Base-by-base conservation (phyloP, 2,797 vertebrate genomes). In the Silurus aristotelis region DNA sequence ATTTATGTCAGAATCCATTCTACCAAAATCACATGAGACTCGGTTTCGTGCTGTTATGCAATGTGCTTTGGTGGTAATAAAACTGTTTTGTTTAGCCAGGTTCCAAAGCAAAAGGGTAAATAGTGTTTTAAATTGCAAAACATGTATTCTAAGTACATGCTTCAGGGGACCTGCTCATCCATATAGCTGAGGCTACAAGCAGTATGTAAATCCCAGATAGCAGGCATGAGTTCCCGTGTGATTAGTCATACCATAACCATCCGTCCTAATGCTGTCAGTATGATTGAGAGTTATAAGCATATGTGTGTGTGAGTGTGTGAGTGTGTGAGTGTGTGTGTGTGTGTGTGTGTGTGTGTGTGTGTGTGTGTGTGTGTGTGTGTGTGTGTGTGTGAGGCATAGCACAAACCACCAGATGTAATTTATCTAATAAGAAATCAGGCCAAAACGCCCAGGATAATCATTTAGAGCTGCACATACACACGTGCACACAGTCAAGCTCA, bases 401-500 rank as follows among this genome's bases (percentile, higher is more conserved):
- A 55, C 25, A 73, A 75, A 48, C 56, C 13, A 77, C 72, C 70
- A 85, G 48, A 82, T 88, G 87, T 83, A 81, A 88, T 77, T 81
- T 83, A 71, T 80, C 70, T 83, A 87, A 43, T 61, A 48, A 83
- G 76, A 83, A 87, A 86, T 86, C 70, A 72, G 58, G 85, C 60
- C 46, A 87, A 80, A 89, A 84, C 81, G 31, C 83, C 85, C 83
- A 46, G 80, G 20, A 87, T 83, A 83, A 61, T 61, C 75, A 80
- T 43, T 67, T 76, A 46, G 71, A 80, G 27, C 46, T 58, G 19
- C 22, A 70, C 15, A 25, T 48, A 78, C 48, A 85, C n/a, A 80
- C 27, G 31, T 66, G 75, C 58, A 73, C 61, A 66, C 48, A 84
- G 43, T 66, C 77, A 85, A 67, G 80, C 77, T 64, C 81, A 83